Evolutionary conservation across 2,797 vertebrate species (phyloP), one percentile per base, ranked within the genome.

Genomic region (Falco berigora): DNA sequence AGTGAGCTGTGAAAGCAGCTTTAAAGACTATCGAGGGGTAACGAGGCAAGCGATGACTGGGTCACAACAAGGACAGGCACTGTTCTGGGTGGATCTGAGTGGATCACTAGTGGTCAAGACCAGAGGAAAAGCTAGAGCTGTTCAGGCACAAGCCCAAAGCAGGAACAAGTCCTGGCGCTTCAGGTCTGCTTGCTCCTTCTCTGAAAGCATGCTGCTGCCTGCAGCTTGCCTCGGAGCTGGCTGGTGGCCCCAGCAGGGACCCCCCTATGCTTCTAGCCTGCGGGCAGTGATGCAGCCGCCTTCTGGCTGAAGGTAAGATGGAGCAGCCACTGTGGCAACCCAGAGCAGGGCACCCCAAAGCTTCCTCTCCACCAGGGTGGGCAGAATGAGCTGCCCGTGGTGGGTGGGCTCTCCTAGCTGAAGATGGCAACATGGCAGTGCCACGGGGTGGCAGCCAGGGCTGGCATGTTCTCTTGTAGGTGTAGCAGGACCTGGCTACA

Each of bases 381-480:
- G 56, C 61, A 87, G 58, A 74, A 63, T 27, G 34, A 82, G 21
- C 34, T 83, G 32, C 7, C 38, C 63, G 59, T 5, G 9, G 40
- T 3, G 8, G 9, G 40, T 3, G 8, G 30, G 52, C 7, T 53
- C 8, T 52, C 12, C 21, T 12, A 5, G 19, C 16, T 8, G 34
- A 47, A 36, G 25, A 28, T 9, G 34, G 15, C 28, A 25, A 49
- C 14, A 52, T 44, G 25, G 19, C n/a, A 64, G 67, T 14, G 66
- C 38, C 2, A 1, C 24, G 16, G 14, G 8, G 1, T 40, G 12
- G 61, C 50, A 38, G 61, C 9, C 24, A 18, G 55, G 38, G 62
- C 53, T 0, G 0, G 36, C 64, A 50, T 3, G 0, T 25, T 71
- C 22, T 4, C 10, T 55, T 68, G 18, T 8, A 28, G 6, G 1